These are phyloP conservation scores for Alosa sapidissima DNA, from an alignment of 2,797 vertebrate genomes.

Conservation along the genomic window DNA sequence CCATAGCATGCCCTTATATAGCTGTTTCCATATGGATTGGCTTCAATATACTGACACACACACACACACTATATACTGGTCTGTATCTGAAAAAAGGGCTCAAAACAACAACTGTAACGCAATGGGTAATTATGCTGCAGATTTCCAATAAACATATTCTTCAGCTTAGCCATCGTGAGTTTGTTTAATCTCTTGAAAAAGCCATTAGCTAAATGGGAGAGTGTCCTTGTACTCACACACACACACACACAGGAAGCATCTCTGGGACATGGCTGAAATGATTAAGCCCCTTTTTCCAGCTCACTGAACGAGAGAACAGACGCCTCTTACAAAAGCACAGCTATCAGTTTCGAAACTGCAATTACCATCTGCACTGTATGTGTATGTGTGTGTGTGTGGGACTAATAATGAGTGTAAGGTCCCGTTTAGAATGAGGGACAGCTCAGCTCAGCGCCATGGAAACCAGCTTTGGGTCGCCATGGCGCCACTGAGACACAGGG, in stretches of 20 bases:
- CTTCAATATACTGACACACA: not conserved
- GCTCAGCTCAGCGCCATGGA: constrained; percentile 13
- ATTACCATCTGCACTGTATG: constrained; percentile 19
- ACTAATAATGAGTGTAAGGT: not conserved
- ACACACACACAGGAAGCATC: constrained; percentile 8
- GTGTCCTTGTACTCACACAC: not conserved
- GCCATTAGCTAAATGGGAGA: not conserved
- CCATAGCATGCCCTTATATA: not conserved
- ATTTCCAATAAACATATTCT: not conserved
- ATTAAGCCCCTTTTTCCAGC: not conserved
- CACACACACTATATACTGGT: no score
- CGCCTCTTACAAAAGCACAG: constrained; percentile 25
- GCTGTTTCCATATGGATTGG: not conserved
- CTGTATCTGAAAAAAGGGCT: not conserved
- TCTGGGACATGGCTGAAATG: not conserved
- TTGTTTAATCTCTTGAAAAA: not conserved
- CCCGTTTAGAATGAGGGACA: constrained; percentile 13
- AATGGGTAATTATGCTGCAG: not conserved
- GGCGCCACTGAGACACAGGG: not conserved
- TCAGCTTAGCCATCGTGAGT: not conserved
- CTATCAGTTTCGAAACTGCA: constrained; percentile 33
- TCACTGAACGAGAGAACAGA: constrained; percentile 39
- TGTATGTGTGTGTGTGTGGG: not conserved
- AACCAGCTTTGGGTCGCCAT: not conserved
- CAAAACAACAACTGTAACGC: not conserved